Evolutionary conservation across 1,140 invertebrate species (phyloP).

Genomic region (Subanguina moxae): DNA sequence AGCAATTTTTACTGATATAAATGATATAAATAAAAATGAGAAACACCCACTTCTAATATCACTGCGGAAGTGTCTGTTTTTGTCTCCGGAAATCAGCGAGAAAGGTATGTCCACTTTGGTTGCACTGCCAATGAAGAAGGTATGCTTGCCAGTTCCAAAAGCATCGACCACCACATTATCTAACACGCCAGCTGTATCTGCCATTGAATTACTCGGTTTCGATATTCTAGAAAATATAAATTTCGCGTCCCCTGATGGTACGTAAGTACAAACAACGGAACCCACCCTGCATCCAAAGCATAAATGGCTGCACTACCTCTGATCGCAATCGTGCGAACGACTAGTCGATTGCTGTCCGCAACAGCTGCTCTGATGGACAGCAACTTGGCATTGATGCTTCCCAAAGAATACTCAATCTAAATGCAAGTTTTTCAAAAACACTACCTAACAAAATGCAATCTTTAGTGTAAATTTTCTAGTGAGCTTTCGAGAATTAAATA

Average conservation of each 20-base stretch:
- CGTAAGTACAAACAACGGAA: too few species aligned
- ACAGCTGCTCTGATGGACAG: background rate
- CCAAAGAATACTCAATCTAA: background rate
- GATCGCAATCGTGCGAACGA: background rate
- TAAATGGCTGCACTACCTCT: background rate
- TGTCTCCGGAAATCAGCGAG: background rate
- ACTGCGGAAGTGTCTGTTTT: background rate
- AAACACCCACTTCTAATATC: conserved; percentile 1
- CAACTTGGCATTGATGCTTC: background rate
- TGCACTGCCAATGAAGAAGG: conserved; percentile 8
- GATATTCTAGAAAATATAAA: background rate
- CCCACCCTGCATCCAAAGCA: background rate
- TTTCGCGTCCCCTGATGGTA: too few species aligned
- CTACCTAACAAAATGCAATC: too few species aligned
- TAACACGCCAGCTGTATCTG: background rate
- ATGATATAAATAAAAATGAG: too few species aligned
- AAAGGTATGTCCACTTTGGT: conserved; percentile 11
- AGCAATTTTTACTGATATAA: too few species aligned
- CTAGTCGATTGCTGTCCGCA: background rate
- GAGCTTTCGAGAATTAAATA: too few species aligned
- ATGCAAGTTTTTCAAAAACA: too few species aligned
- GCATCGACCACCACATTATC: background rate
- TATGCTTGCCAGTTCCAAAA: background rate
- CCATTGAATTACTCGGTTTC: background rate
- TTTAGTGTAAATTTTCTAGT: too few species aligned